Conservation (phyloP, 1,140 invertebrate species). For the Calliphora vicina region DNA sequence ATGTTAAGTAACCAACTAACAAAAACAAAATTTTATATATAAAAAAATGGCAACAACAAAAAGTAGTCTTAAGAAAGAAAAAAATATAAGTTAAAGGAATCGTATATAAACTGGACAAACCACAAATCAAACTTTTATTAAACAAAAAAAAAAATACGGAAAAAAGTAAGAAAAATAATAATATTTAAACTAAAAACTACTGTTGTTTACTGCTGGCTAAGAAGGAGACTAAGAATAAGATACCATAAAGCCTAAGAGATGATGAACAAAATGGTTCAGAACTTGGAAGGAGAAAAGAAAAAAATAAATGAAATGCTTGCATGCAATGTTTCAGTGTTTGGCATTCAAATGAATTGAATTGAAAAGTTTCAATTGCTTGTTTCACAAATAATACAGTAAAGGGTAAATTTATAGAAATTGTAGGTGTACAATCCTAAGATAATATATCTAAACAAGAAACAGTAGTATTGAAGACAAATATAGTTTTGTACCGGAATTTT, state of each 20-base stretch:
- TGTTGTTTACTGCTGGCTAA: not conserved
- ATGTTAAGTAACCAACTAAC: slow-evolving; percentile 24
- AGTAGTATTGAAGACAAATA: too few species aligned
- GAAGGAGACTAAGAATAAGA: not conserved
- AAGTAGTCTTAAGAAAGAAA: too few species aligned
- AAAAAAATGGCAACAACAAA: not conserved
- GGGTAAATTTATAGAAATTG: too few species aligned
- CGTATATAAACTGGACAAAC: slow-evolving; percentile 16
- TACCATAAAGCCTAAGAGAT: not conserved
- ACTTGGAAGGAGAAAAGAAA: not conserved
- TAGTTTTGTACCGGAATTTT: too few species aligned
- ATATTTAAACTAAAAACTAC: slow-evolving; percentile 13
- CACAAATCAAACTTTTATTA: slow-evolving; percentile 18
- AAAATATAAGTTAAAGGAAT: not conserved
- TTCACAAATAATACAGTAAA: not conserved
- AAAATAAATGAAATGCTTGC: slow-evolving; percentile 17
- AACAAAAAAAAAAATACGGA: not conserved
- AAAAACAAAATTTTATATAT: not conserved
- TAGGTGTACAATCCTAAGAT: too few species aligned
- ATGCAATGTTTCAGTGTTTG: slow-evolving; percentile 29
- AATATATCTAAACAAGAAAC: too few species aligned
- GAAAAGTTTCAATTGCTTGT: slow-evolving; percentile 26
- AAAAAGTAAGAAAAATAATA: not conserved
- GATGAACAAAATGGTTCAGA: slow-evolving; percentile 35
- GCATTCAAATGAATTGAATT: slow-evolving; percentile 32